Percentiles rank a stretch among this genome's conserved stretches.
Evolutionary conservation across 2,113 vertebrate genomes (phyloP).

Genomic region (Pomatorhinus ruficollis): DNA sequence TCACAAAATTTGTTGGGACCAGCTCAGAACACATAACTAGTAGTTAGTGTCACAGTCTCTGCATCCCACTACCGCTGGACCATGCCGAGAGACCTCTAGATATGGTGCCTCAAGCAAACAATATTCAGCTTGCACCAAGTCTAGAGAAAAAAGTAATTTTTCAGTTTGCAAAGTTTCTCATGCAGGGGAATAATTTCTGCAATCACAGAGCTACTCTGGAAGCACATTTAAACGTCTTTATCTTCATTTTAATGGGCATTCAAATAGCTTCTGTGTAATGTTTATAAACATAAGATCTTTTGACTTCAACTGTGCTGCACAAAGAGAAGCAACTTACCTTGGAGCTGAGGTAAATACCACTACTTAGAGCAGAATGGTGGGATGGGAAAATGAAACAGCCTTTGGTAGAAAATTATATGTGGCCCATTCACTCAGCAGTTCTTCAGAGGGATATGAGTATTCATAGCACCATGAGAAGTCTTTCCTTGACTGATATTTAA

Average conservation of each 20-base stretch:
- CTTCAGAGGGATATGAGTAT: background rate
- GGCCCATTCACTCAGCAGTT: background rate
- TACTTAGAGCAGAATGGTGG: background rate
- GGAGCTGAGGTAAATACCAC: background rate
- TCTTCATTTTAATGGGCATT: background rate
- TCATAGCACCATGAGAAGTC: background rate
- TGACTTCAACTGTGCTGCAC: background rate
- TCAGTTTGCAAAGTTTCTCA: background rate
- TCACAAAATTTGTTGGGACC: background rate
- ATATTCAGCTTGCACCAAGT: background rate
- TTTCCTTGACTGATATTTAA: background rate
- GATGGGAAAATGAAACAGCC: background rate
- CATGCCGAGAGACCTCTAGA: background rate
- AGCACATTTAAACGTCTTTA: background rate
- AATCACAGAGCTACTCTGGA: background rate
- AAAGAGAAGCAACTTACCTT: background rate
- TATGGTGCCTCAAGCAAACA: background rate
- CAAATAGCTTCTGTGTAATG: background rate
- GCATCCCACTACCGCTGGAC: background rate
- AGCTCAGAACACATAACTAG: background rate
- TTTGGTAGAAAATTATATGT: background rate
- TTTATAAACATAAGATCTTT: background rate
- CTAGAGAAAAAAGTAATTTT: background rate
- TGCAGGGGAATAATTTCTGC: background rate
- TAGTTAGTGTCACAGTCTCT: background rate